Evolutionary conservation across 2,888 invertebrate species (phyloP), one percentile per base, ranked within the genome.

Genomic region (Ectobius pallidus): DNA sequence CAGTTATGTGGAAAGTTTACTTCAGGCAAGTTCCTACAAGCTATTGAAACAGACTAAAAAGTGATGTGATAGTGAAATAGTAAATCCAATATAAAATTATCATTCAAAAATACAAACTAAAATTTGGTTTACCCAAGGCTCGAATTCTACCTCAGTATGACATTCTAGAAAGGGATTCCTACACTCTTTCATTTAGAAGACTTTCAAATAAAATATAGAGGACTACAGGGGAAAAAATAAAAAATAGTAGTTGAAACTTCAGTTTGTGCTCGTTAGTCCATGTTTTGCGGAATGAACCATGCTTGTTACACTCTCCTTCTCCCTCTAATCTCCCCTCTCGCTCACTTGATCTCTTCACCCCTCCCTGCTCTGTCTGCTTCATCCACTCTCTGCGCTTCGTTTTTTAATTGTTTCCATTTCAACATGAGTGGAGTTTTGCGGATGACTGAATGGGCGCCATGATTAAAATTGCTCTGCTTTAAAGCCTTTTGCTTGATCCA

Each of bases 401-500:
- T 61, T 65, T 34, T 44, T 44, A 65, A 65, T 65, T 65, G 65
- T 65, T 65, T 65, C 65, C 46, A 22, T 65, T 65, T 65, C 65
- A 44, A 44, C 44, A 25, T 65, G 65, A 65, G 65, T 46, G 65
- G 65, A 44, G 46, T 44, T 42, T 2, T 58, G 58, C 44, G 44
- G 44, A 42, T 65, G 65, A 65, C 44, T 65, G 65, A 65, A 46
- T 65, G 65, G 42, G 46, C 27, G 6, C 30, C 30, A 0, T 65
- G 65, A 65, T 65, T 65, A 65, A 65, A 65, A 65, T 65, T 65
- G 65, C 65, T 44, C 22, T 46, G 65, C 44, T 65, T 44, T 65
- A 58, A 30, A 58, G n/a, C 58, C 58, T 25, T 1, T n/a, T 2
- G 3, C 52, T 14, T 6, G 25, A 1, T 25, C 52, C 52, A 22